Base-by-base conservation (phyloP, 2,888 invertebrate species). In the Chrysotoxum bicinctum region DNA sequence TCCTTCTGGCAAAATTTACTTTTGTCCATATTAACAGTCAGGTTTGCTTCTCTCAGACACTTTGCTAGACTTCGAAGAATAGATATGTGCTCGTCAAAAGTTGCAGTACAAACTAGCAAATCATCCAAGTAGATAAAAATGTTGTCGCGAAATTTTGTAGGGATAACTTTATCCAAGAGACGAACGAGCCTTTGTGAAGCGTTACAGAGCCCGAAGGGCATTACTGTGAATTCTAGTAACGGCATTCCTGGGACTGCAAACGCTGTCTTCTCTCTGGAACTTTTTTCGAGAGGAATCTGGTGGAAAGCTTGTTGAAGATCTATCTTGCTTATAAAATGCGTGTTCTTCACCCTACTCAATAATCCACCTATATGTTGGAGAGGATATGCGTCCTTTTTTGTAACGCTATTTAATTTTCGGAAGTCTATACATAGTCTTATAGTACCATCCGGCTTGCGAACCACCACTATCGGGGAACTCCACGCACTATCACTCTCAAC, bases 181-280 rank as follows among this genome's bases (percentile, higher is more conserved):
- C 32, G 54, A 3, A 52, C 52, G 26, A 52, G 52, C 21, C 52
- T 52, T 52, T 52, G 52, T 1, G 52, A 52, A n/a, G 52, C 52
- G 30, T 52, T 52, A 10, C 52, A 52, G n/a, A 52, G 52, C 52
- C 52, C 52, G 4, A 52, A 52, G 4, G 52, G 54, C 23, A 62
- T 62, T 14, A 43, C 43, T 12, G 62, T 62, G 43, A 62, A 43
- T 16, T 54, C 54, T 3, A 54, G 9, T 16, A 54, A 16, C 32
- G 54, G 32, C 54, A 54, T 54, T 7, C 54, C 54, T n/a, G 54
- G 54, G 16, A 54, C 54, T 43, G 64, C 64, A 43, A 64, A 45
- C 10, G 43, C 43, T 43, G 43, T 64, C 21, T 43, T 43, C 30
- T 64, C 43, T 45, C 64, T 64, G 4, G 45, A 64, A 54, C 12